Evolutionary conservation across 2,797 vertebrate species (phyloP), one percentile per base, ranked within the genome.

Genomic region (Odontamblyopus rebecca): DNA sequence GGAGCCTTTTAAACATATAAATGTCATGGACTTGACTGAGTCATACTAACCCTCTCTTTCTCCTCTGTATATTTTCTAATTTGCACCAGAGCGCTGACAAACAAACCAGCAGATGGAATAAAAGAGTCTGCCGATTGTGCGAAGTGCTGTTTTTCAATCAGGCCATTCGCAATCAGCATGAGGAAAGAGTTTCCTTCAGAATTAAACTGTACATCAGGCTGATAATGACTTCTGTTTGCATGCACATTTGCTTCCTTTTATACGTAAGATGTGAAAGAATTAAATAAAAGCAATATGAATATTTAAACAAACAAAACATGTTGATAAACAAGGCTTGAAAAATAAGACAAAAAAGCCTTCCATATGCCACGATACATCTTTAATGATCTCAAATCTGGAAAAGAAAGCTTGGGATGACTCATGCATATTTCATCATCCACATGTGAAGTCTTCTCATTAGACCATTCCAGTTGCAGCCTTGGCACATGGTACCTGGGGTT

Each of bases 251-350:
- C 93, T 93, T 90, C 91, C 92, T 94, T 94, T 94, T 93, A 93
- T 93, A 94, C 90, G 92, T 92, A 90, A 94, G 94, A 95, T 94
- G 93, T 94, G 93, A 94, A 94, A 94, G 94, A 95, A 94, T 94
- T 94, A 93, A 94, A 95, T 94, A 93, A 94, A 94, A 94, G 90
- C 89, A 81, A 79, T 92, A 94, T 95, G 91, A 95, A 95, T 95
- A 94, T 94, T 94, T 95, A 92, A 95, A 94, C 93, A 95, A 94
- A 94, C 93, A 94, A 94, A 94, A 93, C 91, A 95, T 94, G 93
- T 94, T 94, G 93, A 94, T 94, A 94, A 94, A 94, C 93, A 94
- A 93, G 94, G 92, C 92, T 92, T 90, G 93, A 94, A 94, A 95
- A 94, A 94, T 92, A 93, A 94, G 93, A 94, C 91, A 91, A 93